Evolutionary conservation across 2,113 vertebrate genomes (phyloP).

Genomic region (Picathartes gymnocephalus): DNA sequence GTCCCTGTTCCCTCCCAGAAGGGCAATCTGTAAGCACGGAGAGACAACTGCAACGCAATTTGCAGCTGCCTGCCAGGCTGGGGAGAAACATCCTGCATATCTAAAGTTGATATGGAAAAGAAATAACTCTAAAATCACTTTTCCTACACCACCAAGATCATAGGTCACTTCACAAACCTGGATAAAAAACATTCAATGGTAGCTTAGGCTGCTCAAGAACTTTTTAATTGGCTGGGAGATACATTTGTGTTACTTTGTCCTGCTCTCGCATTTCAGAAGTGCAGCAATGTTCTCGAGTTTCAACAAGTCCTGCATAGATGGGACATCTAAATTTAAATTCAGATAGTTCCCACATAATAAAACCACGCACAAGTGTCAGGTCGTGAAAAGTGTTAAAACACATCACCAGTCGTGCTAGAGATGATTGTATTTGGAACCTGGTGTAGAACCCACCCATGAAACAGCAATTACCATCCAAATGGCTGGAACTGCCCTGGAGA

Average conservation of each 20-base stretch:
- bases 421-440: not conserved
- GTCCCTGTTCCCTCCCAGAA: conserved; percentile 26
- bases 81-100: not conserved
- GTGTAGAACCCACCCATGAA: not conserved
- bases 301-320: not conserved
- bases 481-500: conserved; percentile 52
- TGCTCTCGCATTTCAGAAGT: not conserved
- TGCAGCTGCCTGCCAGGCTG: conserved; percentile 30
- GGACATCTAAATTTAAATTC: not conserved
- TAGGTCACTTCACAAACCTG: not conserved
- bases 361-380: not conserved
- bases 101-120: conserved; percentile 15
- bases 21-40: conserved; percentile 8
- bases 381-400: not conserved
- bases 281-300: not conserved
- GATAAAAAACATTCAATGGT: not conserved
- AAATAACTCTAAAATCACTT: not conserved
- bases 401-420: not conserved
- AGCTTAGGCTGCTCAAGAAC: not conserved
- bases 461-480: conserved; percentile 55
- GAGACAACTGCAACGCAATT: conserved; percentile 34
- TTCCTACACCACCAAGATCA: not conserved
- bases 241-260: not conserved
- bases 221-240: not conserved
- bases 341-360: not conserved